Evolutionary conservation across 2,888 invertebrate species (phyloP).

Genomic region (Ariolimax columbianus): DNA sequence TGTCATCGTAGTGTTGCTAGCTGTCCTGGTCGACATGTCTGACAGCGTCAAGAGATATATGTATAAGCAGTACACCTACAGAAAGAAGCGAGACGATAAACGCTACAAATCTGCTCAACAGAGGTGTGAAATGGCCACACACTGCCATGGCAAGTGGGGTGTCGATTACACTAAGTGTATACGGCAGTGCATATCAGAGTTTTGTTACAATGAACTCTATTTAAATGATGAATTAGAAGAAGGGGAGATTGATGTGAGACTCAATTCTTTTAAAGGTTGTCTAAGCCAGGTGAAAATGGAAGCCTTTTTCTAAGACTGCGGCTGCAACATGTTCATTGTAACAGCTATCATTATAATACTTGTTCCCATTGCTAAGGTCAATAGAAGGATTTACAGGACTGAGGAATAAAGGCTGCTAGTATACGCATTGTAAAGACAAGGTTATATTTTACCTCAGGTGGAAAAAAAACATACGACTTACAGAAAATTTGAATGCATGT

Average conservation of each 20-base stretch:
- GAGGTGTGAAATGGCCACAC: slow-evolving; percentile 69
- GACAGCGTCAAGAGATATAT: slow-evolving; percentile 40
- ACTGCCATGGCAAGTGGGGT: slow-evolving; percentile 66
- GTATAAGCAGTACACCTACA: slow-evolving; percentile 56
- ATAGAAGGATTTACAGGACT: too few relatives aligned
- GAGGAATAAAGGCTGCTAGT: too few relatives aligned
- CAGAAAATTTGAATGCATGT: too few relatives aligned
- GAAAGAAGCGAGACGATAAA: slow-evolving; percentile 65
- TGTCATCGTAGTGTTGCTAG: background rate
- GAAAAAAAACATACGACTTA: too few relatives aligned
- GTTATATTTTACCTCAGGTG: too few relatives aligned
- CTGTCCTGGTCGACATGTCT: background rate
- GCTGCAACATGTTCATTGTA: too few relatives aligned
- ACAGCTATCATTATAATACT: too few relatives aligned
- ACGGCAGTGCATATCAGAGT: slow-evolving; percentile 70
- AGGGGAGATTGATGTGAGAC: slow-evolving; percentile 76
- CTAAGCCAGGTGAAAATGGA: slow-evolving; percentile 57
- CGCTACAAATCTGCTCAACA: slow-evolving; percentile 67
- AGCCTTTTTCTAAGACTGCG: slow-evolving; percentile 27
- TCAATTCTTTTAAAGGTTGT: slow-evolving; percentile 77
- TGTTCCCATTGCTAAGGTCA: too few relatives aligned
- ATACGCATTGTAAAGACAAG: too few relatives aligned
- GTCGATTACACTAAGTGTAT: slow-evolving; percentile 71
- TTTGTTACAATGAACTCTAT: slow-evolving; percentile 74
- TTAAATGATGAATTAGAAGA: slow-evolving; percentile 75